Evolutionary conservation across 2,888 invertebrate genomes (phyloP).

Genomic region (Ornithoptera alexandrae): DNA sequence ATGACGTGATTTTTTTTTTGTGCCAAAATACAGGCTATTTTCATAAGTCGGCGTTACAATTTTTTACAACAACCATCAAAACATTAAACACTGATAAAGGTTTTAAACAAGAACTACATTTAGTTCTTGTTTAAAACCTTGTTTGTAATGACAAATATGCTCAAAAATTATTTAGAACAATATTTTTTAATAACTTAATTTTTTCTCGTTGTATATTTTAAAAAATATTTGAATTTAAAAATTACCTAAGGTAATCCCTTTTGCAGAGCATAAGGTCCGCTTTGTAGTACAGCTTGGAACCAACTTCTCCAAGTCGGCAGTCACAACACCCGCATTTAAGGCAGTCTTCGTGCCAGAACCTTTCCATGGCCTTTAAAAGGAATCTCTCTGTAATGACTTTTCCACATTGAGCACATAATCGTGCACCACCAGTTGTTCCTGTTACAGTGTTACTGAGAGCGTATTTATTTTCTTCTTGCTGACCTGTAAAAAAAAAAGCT

Average conservation of each 20-base stretch:
- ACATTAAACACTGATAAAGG: too few species aligned
- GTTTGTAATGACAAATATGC: too few species aligned
- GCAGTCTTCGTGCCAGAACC: constrained; percentile 97
- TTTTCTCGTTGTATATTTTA: neutral
- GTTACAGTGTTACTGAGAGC: constrained; percentile 58
- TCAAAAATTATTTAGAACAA: neutral
- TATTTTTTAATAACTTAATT: neutral
- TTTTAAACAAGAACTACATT: too few species aligned
- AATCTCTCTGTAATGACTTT: constrained; percentile 91
- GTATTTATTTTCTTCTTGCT: constrained; percentile 74
- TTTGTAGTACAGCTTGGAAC: constrained; percentile 93
- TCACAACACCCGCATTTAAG: constrained; percentile 96
- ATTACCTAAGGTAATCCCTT: constrained; percentile 93
- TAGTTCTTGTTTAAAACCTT: too few species aligned
- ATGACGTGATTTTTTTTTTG: too few species aligned
- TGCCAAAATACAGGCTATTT: too few species aligned
- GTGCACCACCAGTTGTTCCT: constrained; percentile 61
- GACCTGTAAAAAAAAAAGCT: constrained; percentile 49
- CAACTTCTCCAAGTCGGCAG: constrained; percentile 95
- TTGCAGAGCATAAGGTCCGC: constrained; percentile 95
- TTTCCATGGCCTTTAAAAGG: constrained; percentile 91
- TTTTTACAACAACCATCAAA: too few species aligned
- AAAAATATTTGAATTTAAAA: neutral
- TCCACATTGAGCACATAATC: constrained; percentile 91
- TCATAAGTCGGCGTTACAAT: too few species aligned